Base-by-base conservation (phyloP, 2,888 invertebrate species). In the Bugula neritina region DNA sequence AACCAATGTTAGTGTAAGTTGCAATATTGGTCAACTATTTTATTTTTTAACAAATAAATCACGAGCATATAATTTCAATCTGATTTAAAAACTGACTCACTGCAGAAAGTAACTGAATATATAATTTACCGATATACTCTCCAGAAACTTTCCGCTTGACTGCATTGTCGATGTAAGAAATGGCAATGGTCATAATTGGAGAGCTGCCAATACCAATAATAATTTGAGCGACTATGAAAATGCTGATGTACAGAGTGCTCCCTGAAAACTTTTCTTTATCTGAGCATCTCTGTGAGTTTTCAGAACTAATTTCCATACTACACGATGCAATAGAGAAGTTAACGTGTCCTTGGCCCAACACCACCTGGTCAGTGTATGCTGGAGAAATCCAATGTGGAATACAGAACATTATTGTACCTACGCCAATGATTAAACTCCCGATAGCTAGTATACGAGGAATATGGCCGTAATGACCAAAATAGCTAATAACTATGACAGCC, bases 381-480 rank as follows among this genome's bases (percentile, higher is more conserved):
- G 13, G 25, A n/a, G 27, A 25, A 13, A 63, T 13, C 21, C 95
- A 93, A 85, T 96, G 94, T 73, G 95, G 95, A 80, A 95, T 88
- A 86, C 94, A 92, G 84, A 95, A 95, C 77, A 94, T 90, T 81
- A 95, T 87, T 55, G 94, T 93, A 0, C 95, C 95, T 79, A 94
- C 89, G 74, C 93, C 94, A 93, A 94, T 94, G 80, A 94, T 63
- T 3, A 63, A 10, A 2, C 31, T 63, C 17, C 63, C 94, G 75
- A 92, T 91, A 75, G 93, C 95, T 80, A 96, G 93, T 94, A 94
- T 95, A 54, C 92, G 91, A 71, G 94, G 94, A 83, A 94, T 94
- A 84, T 94, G 93, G 75, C 95, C 87, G 74, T 93, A 88, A 80
- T 93, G 93, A 76, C 95, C 95, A 80, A 95, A 89, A 84, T 95